Base-by-base conservation (phyloP, 2,113 vertebrate genomes). In the Rhipidura dahli region DNA sequence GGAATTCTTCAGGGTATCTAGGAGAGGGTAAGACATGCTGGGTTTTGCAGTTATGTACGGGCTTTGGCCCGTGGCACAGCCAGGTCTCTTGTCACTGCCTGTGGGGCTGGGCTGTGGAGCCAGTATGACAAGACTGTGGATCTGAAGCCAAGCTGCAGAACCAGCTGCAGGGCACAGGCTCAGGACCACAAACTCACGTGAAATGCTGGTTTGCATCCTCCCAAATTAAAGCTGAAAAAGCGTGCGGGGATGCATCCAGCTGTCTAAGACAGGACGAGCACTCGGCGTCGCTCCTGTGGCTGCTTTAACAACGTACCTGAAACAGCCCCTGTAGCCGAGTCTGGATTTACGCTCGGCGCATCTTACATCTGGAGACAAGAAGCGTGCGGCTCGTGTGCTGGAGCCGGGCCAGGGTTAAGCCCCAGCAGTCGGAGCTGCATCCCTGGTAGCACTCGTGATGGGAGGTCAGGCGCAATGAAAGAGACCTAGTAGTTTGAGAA, bases 391-490 rank as follows among this genome's bases (percentile, higher is more conserved):
- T 82, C 40, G 92, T 57, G 64, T 63, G 93, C 75, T 97, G 96
- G 97, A 61, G 5, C 64, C 2, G 44, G 4, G 95, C 95, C 96
- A 96, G 82, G 84, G 82, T 83, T 95, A 90, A 97, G 93, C 72
- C 75, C 90, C 85, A 81, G 96, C 33, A 88, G 94, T 90, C 6
- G 14, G 87, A 59, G 93, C 94, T 94, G 96, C 90, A 93, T 97
- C 95, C 91, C 91, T 95, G 94, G 96, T 90, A 96, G 94, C 95
- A 76, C 94, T 93, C 94, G 3, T 95, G 94, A 97, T 97, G 96
- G 97, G 96, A 97, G 96, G 95, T 97, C 95, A 96, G 94, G 70
- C 44, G 94, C 85, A 94, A 97, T 97, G 95, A 97, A 97, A 96
- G 96, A 90, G 96, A 91, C 90, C 89, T 86, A 95, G 95, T 95